Conservation (phyloP, 2,113 vertebrate genomes). For the Cettia cetti region DNA sequence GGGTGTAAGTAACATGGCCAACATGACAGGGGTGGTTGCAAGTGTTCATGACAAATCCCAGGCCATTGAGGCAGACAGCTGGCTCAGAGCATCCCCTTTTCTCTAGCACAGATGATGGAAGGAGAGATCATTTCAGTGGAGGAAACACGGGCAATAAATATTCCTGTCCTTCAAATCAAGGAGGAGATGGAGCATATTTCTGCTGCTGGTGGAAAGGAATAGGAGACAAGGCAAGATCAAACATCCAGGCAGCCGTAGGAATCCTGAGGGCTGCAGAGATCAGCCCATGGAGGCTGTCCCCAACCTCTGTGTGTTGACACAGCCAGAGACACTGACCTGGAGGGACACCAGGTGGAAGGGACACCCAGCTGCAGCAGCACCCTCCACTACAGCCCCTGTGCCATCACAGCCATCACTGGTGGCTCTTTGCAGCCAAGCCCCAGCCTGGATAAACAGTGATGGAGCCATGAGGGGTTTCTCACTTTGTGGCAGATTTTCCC, state of each 20-base stretch:
- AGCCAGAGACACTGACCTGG: not conserved
- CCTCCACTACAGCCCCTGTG: not conserved
- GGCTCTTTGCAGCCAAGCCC: not conserved
- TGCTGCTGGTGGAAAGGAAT: not conserved
- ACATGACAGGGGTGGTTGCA: not conserved
- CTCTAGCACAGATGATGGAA: not conserved
- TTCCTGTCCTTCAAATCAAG: not conserved
- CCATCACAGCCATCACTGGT: not conserved
- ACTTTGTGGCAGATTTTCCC: not conserved
- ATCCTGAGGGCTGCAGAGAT: not conserved
- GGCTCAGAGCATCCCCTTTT: not conserved
- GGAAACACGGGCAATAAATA: accelerated
- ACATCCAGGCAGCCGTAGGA: accelerated
- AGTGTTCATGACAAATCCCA: not conserved
- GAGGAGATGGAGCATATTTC: not conserved
- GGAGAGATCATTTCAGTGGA: not conserved
- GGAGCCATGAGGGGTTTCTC: accelerated
- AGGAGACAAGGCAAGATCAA: not conserved
- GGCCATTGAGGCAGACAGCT: accelerated
- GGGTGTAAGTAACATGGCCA: not conserved
- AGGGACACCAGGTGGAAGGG: not conserved
- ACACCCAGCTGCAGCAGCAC: not conserved
- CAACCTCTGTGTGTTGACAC: accelerated
- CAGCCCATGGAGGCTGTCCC: not conserved
- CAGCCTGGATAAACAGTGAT: not conserved